These are phyloP conservation scores for Oreochromis niloticus DNA, from an alignment of 2,113 vertebrate species.

Conservation along the genomic window DNA sequence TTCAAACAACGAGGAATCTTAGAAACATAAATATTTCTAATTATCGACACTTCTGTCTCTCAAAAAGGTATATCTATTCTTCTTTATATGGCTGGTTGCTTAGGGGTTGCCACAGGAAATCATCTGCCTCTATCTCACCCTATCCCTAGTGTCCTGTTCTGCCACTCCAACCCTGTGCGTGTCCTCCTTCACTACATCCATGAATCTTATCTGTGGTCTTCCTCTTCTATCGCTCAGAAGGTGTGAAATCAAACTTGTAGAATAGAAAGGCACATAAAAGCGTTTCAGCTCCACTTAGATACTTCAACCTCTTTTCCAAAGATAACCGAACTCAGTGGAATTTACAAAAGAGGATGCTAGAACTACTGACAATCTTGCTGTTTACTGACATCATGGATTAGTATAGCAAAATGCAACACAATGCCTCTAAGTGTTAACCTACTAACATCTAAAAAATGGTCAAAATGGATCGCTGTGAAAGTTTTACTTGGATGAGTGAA, in stretches of 20 bases:
- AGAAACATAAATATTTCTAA: background rate
- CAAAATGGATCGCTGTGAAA: background rate
- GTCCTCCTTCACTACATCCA: background rate
- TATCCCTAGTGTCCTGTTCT: background rate
- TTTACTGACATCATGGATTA: background rate
- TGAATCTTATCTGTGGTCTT: background rate
- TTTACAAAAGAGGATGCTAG: background rate
- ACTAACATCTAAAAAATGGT: background rate
- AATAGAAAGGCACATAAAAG: background rate
- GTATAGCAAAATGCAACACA: background rate
- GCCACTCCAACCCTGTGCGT: background rate
- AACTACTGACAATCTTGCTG: background rate
- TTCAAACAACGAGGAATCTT: background rate
- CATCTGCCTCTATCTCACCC: background rate
- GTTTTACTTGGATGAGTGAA: background rate
- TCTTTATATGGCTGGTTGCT: background rate
- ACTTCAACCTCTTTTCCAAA: accelerated
- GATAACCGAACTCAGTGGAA: background rate
- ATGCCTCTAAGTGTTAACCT: background rate
- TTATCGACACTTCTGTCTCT: background rate
- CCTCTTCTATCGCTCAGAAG: background rate
- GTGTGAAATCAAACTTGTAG: background rate
- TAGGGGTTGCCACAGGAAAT: background rate
- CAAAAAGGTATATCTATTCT: background rate
- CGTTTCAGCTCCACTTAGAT: background rate